These are phyloP conservation scores for Pseudochirops cupreus DNA, from an alignment of 2,797 vertebrate species.

Conservation along the genomic window DNA sequence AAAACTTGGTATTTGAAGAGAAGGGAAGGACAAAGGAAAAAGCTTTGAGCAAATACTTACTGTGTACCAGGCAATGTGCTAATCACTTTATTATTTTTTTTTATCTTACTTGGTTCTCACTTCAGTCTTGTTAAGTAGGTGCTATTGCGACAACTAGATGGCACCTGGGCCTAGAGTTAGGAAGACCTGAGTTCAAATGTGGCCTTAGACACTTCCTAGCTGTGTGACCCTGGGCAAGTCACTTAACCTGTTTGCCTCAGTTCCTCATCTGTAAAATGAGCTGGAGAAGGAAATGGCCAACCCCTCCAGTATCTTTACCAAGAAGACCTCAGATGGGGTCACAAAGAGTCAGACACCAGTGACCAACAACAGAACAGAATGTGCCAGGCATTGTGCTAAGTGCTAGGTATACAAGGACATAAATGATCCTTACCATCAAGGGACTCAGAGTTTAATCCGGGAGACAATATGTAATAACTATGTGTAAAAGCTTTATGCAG, in stretches of 20 bases:
- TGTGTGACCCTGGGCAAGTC: too few species aligned
- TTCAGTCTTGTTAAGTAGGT: background rate
- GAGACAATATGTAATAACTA: background rate
- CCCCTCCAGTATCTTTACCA: too few species aligned
- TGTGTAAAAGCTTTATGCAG: background rate
- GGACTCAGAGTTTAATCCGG: background rate
- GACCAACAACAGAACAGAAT: background rate
- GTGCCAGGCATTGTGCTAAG: background rate
- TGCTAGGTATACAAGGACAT: background rate
- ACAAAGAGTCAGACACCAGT: too few species aligned
- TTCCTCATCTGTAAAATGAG: too few species aligned
- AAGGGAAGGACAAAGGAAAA: background rate
- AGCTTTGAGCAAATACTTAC: background rate
- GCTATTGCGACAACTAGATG: background rate
- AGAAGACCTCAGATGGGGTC: too few species aligned
- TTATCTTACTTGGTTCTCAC: background rate
- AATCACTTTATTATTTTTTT: background rate
- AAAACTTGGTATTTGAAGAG: background rate
- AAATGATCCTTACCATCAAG: background rate
- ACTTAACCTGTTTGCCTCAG: too few species aligned
- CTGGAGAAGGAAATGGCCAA: too few species aligned
- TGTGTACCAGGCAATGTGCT: background rate
- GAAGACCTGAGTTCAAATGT: too few species aligned
- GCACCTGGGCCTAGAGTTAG: too few species aligned
- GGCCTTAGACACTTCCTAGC: too few species aligned